Evolutionary conservation across 2,113 vertebrate species (phyloP).

Genomic region (Anhinga rufa): DNA sequence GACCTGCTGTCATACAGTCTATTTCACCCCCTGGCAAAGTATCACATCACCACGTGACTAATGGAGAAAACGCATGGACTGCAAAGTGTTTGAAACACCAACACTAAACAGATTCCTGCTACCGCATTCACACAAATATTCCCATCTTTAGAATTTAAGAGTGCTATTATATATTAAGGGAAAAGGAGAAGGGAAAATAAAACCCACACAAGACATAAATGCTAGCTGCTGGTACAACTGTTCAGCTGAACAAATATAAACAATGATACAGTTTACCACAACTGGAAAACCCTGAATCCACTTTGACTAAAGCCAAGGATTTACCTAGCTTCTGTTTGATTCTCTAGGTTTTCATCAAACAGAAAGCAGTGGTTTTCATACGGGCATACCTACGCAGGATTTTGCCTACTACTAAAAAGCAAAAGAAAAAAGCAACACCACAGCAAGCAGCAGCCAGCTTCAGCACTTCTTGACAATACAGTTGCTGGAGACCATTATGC

Average conservation of each 20-base stretch:
- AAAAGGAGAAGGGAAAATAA: neutral
- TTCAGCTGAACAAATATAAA: neutral
- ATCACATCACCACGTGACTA: slow-evolving; percentile 39
- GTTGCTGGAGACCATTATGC: neutral
- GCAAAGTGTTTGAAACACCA: slow-evolving; percentile 37
- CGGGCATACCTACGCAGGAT: neutral
- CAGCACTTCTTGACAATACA: neutral
- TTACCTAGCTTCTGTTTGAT: neutral
- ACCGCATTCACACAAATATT: slow-evolving; percentile 11
- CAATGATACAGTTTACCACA: neutral
- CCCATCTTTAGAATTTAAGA: neutral
- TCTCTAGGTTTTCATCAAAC: neutral
- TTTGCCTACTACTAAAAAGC: neutral
- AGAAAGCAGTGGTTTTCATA: neutral
- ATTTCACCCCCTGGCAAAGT: slow-evolving; percentile 27
- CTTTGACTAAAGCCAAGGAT: neutral
- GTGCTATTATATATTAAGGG: neutral
- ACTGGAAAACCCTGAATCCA: neutral
- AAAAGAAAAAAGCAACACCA: neutral
- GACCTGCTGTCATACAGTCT: slow-evolving; percentile 1
- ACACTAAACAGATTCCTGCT: slow-evolving; percentile 19
- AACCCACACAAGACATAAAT: neutral
- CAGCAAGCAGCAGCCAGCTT: neutral
- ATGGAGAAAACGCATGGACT: slow-evolving; percentile 33
- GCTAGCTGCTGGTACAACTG: neutral